Conservation (phyloP, 2,888 invertebrate species). For the Parapristionchus giblindavisi region DNA sequence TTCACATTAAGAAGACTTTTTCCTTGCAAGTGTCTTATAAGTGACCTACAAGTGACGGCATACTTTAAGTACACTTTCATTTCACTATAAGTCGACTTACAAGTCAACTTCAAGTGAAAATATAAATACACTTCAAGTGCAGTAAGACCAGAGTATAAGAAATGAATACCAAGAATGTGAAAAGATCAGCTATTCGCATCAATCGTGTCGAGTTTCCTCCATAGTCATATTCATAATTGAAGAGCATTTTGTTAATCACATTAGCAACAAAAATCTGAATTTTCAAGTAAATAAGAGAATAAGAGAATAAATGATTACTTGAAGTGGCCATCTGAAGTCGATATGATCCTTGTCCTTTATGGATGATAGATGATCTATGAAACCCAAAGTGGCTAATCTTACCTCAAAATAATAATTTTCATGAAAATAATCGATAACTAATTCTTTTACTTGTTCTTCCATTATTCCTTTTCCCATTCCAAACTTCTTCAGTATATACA, state of each 20-base stretch:
- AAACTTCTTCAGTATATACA: not conserved
- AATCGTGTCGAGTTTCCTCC: too few species aligned
- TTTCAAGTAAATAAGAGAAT: not conserved
- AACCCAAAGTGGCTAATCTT: not conserved
- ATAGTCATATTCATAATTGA: too few species aligned
- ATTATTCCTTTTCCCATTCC: slow-evolving; percentile 13
- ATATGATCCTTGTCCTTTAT: not conserved
- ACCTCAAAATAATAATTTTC: not conserved
- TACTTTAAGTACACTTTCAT: too few species aligned
- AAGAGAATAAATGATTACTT: not conserved
- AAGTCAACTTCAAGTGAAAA: too few species aligned
- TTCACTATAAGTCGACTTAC: too few species aligned
- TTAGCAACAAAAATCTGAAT: too few species aligned
- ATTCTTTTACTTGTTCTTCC: not conserved
- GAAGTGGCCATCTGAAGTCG: slow-evolving; percentile 6
- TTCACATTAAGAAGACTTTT: too few species aligned
- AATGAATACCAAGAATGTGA: slow-evolving; percentile 4
- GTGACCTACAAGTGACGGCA: too few species aligned
- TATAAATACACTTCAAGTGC: too few species aligned
- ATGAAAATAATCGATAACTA: not conserved
- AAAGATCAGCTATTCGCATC: slow-evolving; percentile 14
- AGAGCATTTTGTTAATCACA: too few species aligned
- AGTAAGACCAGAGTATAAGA: too few species aligned
- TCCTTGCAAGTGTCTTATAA: too few species aligned
- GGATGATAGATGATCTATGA: not conserved